These are phyloP conservation scores for Hypotaenidia okinawae DNA, from an alignment of 2,797 vertebrate species.

Conservation along the genomic window DNA sequence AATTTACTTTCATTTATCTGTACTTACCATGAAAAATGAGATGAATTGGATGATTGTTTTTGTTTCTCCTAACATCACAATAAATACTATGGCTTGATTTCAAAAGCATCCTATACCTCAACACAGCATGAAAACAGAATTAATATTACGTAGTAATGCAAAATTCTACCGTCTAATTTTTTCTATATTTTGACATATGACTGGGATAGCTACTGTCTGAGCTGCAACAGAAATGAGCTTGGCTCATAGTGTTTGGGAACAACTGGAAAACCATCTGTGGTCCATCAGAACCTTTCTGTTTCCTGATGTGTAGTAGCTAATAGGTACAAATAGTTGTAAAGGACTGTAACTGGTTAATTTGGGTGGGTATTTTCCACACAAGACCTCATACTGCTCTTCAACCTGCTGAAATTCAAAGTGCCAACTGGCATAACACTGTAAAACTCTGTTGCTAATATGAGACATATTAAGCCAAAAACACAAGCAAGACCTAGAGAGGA, in stretches of 20 bases:
- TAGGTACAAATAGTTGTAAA: background rate
- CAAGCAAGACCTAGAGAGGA: conserved; percentile 30
- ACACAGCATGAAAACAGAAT: background rate
- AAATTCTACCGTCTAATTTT: background rate
- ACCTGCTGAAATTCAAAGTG: conserved; percentile 62
- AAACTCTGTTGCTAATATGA: conserved; percentile 52
- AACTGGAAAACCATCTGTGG: background rate
- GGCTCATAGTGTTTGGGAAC: background rate
- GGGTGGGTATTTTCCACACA: conserved; percentile 37
- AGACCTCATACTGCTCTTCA: conserved; percentile 69
- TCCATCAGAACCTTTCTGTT: background rate
- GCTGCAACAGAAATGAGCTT: background rate
- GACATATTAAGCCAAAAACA: conserved; percentile 58
- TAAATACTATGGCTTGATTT: background rate
- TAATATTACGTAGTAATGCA: background rate
- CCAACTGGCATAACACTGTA: conserved; percentile 62
- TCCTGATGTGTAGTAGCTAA: background rate
- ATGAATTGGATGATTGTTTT: background rate
- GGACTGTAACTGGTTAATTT: conserved; percentile 38
- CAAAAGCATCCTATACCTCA: background rate
- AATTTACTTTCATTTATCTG: background rate
- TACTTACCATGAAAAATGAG: background rate
- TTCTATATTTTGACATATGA: background rate
- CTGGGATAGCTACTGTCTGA: background rate
- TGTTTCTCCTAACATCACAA: background rate